phyloP scores from a whole-genome alignment of 92 coral and sea anemone species.

The Galaxea fascicularis region DNA sequence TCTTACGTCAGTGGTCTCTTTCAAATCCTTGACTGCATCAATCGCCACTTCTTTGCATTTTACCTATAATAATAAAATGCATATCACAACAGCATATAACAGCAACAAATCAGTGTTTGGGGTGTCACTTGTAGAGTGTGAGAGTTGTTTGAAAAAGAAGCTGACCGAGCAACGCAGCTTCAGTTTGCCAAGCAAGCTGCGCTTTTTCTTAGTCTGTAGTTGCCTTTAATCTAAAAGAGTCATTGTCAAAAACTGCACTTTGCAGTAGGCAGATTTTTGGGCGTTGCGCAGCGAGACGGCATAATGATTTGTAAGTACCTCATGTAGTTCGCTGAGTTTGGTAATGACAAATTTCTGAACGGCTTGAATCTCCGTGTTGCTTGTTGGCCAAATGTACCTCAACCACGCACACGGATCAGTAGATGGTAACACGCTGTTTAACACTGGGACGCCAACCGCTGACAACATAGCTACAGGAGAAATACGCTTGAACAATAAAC shows the following conservation, averaged over 20 bases:
- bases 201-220: no score
- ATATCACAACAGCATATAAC: background rate
- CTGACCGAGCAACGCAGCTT: no score
- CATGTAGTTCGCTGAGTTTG: slow-evolving; percentile 8
- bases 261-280: no score
- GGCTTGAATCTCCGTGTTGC: slow-evolving; percentile 16
- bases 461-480: background rate
- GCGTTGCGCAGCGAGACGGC: background rate
- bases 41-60: slow-evolving; percentile 29
- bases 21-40: slow-evolving; percentile 8
- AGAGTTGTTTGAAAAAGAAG: no score
- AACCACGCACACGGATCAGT: slow-evolving; percentile 18
- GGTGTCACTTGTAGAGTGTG: no score
- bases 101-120: no score
- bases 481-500: background rate
- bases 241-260: no score
- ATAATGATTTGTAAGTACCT: background rate
- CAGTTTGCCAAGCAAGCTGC: no score
- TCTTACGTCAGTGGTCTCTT: slow-evolving; percentile 17
- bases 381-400: slow-evolving; percentile 33
- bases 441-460: slow-evolving; percentile 12
- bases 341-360: slow-evolving; percentile 26
- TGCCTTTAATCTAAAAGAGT: no score
- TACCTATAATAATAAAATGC: background rate
- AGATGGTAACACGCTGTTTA: slow-evolving; percentile 20